Percentiles rank a stretch among this genome's conserved stretches.
Evolutionary conservation across 2,888 invertebrate species (phyloP).

Genomic region (Synanthedon formicaeformis): DNA sequence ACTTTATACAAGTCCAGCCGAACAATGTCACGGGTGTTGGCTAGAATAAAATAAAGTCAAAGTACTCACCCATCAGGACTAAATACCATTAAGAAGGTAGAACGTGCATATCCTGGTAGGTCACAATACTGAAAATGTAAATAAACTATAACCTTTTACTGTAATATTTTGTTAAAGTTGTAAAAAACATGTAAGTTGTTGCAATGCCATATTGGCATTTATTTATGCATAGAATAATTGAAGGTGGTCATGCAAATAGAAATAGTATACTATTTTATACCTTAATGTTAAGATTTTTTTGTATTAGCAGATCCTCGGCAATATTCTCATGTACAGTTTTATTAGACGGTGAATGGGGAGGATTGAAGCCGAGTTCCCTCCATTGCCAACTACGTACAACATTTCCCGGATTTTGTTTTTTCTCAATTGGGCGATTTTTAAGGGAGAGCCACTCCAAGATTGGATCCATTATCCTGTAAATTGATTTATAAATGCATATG

Average conservation of each 20-base stretch:
- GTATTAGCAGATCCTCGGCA: conserved; percentile 75
- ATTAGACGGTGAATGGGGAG: conserved; percentile 44
- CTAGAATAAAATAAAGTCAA: conserved; percentile 1
- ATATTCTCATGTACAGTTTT: conserved; percentile 69
- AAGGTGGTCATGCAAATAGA: background rate
- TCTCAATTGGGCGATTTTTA: conserved; percentile 51
- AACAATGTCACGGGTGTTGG: too few relatives aligned
- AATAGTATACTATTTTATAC: conserved; percentile 38
- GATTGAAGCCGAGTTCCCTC: conserved; percentile 53
- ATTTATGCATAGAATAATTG: background rate
- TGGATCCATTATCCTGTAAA: conserved; percentile 44
- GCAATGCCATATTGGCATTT: too few relatives aligned
- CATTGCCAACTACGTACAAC: conserved; percentile 58
- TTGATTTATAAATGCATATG: too few relatives aligned
- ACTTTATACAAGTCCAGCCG: too few relatives aligned
- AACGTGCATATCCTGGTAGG: conserved; percentile 79
- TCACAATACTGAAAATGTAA: conserved; percentile 72
- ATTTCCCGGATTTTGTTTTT: conserved; percentile 43
- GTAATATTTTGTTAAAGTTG: too few relatives aligned
- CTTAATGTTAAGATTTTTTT: conserved; percentile 72
- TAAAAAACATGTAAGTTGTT: too few relatives aligned
- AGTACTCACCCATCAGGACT: conserved; percentile 84
- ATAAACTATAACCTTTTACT: background rate
- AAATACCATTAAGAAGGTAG: conserved; percentile 89
- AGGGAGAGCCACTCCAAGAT: conserved; percentile 50